Base-by-base conservation (phyloP, 2,113 vertebrate species). In the Esox niger region DNA sequence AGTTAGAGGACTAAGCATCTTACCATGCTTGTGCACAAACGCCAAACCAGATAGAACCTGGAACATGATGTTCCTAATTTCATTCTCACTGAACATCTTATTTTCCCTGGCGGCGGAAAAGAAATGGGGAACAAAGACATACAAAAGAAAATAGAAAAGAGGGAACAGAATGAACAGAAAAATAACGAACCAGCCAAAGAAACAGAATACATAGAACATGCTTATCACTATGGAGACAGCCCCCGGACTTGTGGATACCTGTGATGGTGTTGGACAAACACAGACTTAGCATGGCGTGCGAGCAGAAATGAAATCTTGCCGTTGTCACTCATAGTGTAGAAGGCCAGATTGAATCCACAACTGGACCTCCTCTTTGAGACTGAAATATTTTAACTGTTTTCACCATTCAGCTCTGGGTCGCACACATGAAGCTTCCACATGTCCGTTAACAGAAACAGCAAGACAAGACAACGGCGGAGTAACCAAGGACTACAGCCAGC, bases 21-120 rank as follows among this genome's bases (percentile, higher is more conserved):
- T 85, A 83, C 83, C 88, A 88, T 89, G 86, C 84, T 92, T 93
- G 77, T 92, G 91, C 13, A 91, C 77, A 83, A 92, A 93, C 83
- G 80, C 86, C 87, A 91, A 88, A 75, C 85, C 87, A 89, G 87
- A 88, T 1, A 89, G 75, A 72, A 84, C 81, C 77, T 88, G 84
- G 76, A 93, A 90, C 79, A 88, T 47, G 74, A 93, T 93, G 86
- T 89, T 93, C 88, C 88, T 90, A 80, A 88, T 87, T 88, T 93
- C 79, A 85, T 90, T 91, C 80, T 92, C 91, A 87, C 82, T 79
- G 80, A 92, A 89, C 87, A 87, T 89, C 88, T 92, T 92, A 83
- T 83, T 90, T 74, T 90, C 88, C 87, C 90, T 89, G 75, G 62
- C 76, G 81, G 65, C 65, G 79, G 35, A 49, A 62, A 66, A 33